phyloP scores from a whole-genome alignment of 2,113 vertebrate species.

The Corythaeola cristata region DNA sequence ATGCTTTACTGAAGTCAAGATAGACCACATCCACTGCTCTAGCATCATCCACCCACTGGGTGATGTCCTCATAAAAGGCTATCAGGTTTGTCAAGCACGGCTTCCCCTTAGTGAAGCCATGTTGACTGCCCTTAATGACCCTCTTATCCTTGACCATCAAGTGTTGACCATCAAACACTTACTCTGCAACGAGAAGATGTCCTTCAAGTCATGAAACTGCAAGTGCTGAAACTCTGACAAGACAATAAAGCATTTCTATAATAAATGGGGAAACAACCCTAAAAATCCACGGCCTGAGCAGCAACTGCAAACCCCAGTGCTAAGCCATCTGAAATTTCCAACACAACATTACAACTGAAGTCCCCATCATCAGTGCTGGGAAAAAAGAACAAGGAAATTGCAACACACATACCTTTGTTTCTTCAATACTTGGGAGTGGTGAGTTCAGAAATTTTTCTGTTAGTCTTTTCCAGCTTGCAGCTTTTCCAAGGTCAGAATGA shows the following conservation, averaged over 20 bases:
- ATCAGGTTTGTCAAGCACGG: too few species aligned
- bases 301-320: neutral
- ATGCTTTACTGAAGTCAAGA: too few species aligned
- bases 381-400: neutral
- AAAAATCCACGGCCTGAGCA: neutral
- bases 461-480: conserved; percentile 90
- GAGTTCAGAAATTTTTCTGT: conserved; percentile 90
- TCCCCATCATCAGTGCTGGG: neutral
- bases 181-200: neutral
- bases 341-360: neutral
- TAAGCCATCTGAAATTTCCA: neutral
- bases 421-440: conserved; percentile 81
- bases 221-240: neutral
- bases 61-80: too few species aligned
- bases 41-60: too few species aligned
- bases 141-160: too few species aligned
- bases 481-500: conserved; percentile 94
- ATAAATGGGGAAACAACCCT: neutral
- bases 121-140: too few species aligned
- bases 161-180: neutral
- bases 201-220: neutral
- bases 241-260: neutral
- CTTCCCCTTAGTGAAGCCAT: too few species aligned
- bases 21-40: too few species aligned
- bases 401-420: conserved; percentile 78